Percentiles rank a stretch among this genome's conserved stretches.
Conservation (phyloP, 2,113 vertebrate genomes). For the Chroicocephalus ridibundus region DNA sequence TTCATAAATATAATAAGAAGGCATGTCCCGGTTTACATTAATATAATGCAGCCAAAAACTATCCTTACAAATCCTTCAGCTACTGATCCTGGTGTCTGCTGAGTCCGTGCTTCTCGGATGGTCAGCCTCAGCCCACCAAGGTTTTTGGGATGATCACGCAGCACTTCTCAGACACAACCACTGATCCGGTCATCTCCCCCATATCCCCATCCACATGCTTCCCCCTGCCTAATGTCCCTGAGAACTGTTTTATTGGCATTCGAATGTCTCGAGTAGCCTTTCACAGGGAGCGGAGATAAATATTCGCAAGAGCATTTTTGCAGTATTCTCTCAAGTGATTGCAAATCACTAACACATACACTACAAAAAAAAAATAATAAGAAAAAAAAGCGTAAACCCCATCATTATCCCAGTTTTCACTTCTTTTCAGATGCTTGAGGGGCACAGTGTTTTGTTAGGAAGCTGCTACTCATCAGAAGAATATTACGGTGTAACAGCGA, state of each 20-base stretch:
- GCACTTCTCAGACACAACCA: background rate
- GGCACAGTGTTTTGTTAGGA: background rate
- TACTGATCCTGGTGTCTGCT: background rate
- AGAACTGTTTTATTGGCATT: background rate
- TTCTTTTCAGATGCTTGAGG: background rate
- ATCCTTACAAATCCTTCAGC: background rate
- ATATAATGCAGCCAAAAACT: background rate
- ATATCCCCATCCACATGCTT: background rate
- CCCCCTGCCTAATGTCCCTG: accelerated
- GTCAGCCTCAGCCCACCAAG: background rate
- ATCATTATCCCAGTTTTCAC: background rate
- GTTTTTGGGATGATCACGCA: background rate
- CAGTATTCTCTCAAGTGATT: background rate
- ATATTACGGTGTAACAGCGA: background rate
- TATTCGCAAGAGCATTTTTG: background rate
- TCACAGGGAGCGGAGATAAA: background rate
- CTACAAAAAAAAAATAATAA: too few relatives aligned
- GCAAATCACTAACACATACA: background rate
- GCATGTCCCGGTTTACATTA: background rate
- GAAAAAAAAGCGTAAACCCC: background rate
- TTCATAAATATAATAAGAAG: background rate
- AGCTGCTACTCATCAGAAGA: background rate
- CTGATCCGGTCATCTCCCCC: accelerated
- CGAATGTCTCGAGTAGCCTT: background rate
- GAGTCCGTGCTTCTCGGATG: background rate